Conservation (phyloP, 2,797 vertebrate species). For the Gobionotothen gibberifrons region DNA sequence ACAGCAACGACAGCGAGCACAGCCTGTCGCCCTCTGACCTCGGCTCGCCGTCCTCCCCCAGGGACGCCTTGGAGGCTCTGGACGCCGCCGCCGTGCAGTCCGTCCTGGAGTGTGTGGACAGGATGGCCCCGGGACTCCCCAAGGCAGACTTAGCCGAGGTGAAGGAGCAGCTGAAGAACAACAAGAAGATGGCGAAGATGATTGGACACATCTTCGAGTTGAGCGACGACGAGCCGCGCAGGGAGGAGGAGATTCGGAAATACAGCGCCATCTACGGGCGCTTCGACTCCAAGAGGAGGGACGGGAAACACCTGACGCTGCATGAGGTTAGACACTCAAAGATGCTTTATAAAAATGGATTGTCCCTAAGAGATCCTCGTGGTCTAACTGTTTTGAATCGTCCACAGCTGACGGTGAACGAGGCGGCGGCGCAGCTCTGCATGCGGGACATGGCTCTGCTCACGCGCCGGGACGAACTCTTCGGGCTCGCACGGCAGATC, state of each 20-base stretch:
- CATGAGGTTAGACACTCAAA: conserved; percentile 88
- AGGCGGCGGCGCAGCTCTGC: conserved; percentile 97
- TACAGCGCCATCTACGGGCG: conserved; percentile 99
- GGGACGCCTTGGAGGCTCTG: conserved; percentile 91
- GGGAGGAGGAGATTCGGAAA: conserved; percentile 96
- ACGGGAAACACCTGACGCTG: conserved; percentile 96
- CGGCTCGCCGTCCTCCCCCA: conserved; percentile 93
- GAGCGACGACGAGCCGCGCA: conserved; percentile 91
- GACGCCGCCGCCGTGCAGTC: conserved; percentile 92
- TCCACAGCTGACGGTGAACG: conserved; percentile 94
- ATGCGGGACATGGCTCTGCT: conserved; percentile 94
- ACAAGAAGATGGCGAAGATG: conserved; percentile 98
- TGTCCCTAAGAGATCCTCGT: too few relatives aligned
- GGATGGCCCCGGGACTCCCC: conserved; percentile 90
- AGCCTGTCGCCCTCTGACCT: conserved; percentile 95
- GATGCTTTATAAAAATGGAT: too few relatives aligned
- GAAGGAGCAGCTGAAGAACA: conserved; percentile 93
- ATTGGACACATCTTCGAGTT: conserved; percentile 98
- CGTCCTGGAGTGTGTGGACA: conserved; percentile 94
- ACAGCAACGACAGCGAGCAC: conserved; percentile 93
- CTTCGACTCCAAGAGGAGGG: conserved; percentile 97
- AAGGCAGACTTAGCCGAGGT: conserved; percentile 90
- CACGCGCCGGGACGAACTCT: conserved; percentile 95
- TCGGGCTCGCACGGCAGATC: conserved; percentile 95
- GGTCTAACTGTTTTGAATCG: conserved; percentile 13